A percentile compares a stretch with the other conserved stretches of the same genome.
Evolutionary conservation across 1,140 invertebrate genomes (phyloP).

Genomic region (Lithobius niger): DNA sequence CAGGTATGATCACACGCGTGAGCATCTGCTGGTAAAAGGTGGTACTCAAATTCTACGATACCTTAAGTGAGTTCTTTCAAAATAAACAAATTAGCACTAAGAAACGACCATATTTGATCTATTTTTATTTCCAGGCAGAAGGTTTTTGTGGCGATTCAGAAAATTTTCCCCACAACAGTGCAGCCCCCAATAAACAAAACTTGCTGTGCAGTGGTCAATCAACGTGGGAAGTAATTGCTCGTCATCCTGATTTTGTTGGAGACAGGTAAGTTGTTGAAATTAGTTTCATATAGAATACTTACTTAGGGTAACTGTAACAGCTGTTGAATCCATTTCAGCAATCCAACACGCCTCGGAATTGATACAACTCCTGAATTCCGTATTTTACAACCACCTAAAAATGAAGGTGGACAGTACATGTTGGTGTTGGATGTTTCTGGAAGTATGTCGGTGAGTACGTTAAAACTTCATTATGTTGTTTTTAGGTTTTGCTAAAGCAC

Average conservation of each 20-base stretch:
- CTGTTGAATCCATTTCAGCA: conserved; percentile 4
- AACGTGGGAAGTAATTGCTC: conserved; percentile 21
- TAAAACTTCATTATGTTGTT: not conserved
- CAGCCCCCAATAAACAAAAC: conserved; percentile 31
- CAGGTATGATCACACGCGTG: too few relatives aligned
- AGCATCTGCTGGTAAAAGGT: too few relatives aligned
- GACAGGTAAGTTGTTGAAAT: conserved; percentile 7
- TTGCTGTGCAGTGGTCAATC: conserved; percentile 20
- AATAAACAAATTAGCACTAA: too few relatives aligned
- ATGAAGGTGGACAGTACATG: conserved; percentile 12
- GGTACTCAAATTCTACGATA: too few relatives aligned
- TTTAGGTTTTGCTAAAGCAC: too few relatives aligned
- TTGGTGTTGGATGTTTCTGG: conserved; percentile 19
- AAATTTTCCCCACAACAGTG: conserved; percentile 4
- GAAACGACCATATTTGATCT: too few relatives aligned
- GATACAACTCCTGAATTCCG: conserved; percentile 10
- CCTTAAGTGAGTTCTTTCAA: too few relatives aligned
- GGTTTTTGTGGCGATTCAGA: conserved; percentile 4
- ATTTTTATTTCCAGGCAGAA: conserved; percentile 4
- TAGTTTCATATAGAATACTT: not conserved
- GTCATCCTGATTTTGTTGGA: conserved; percentile 21
- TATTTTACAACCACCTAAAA: conserved; percentile 14
- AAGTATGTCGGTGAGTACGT: conserved; percentile 20
- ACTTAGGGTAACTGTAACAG: not conserved
- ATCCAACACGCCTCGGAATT: not conserved